Percentiles rank a stretch among this genome's conserved stretches.
Evolutionary conservation across 2,797 vertebrate genomes (phyloP).

Genomic region (Nyctibius grandis): DNA sequence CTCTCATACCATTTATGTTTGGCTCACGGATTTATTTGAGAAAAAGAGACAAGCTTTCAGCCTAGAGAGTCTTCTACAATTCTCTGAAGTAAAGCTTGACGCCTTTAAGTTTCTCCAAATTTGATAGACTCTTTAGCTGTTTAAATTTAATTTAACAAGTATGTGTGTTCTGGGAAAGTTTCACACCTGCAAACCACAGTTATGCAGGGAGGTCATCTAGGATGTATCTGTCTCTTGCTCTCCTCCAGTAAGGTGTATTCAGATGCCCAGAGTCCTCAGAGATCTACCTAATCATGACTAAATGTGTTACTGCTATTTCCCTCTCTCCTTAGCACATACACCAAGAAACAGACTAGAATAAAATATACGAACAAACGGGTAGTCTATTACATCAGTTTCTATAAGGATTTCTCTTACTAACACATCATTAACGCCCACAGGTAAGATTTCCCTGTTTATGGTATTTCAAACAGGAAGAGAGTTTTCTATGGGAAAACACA

Average conservation of each 20-base stretch:
- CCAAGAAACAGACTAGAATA: not conserved
- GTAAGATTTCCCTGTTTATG: not conserved
- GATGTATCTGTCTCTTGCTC: not conserved
- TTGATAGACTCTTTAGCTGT: not conserved
- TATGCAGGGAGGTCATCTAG: not conserved
- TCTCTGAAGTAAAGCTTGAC: not conserved
- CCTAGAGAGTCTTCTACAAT: not conserved
- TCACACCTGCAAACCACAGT: not conserved
- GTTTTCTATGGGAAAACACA: not conserved
- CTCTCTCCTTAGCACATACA: not conserved
- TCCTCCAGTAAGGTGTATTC: not conserved
- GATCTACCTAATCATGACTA: not conserved
- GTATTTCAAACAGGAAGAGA: not conserved
- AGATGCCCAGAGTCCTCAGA: not conserved
- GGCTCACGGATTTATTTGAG: not conserved
- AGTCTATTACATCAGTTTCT: not conserved
- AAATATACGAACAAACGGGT: not conserved
- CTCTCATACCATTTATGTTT: not conserved
- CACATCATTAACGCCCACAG: not conserved
- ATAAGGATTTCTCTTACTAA: not conserved
- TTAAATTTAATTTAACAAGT: not conserved
- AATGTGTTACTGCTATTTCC: not conserved
- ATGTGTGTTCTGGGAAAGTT: not conserved
- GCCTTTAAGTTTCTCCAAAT: not conserved
- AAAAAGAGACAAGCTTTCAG: not conserved